These are phyloP conservation scores for Seriola aureovittata DNA, from an alignment of 2,113 vertebrate species.

Conservation along the genomic window DNA sequence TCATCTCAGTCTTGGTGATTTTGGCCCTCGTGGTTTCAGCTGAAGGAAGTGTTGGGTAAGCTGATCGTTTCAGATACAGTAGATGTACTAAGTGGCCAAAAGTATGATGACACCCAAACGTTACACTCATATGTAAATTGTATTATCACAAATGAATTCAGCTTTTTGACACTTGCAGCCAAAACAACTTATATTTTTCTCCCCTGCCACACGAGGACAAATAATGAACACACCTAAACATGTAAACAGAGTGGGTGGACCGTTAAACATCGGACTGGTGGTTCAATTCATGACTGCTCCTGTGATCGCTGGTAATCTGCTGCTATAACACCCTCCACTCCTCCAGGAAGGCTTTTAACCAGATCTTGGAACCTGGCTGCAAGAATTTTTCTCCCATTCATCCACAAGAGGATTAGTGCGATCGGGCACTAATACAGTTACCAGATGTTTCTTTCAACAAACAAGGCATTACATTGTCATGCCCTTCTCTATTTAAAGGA, in stretches of 20 bases:
- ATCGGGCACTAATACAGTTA: neutral
- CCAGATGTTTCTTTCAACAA: neutral
- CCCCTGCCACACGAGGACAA: no score
- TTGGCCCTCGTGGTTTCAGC: slow-evolving; percentile 61
- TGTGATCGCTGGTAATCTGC: neutral
- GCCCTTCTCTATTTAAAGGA: neutral
- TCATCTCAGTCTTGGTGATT: slow-evolving; percentile 37
- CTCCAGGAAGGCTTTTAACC: neutral
- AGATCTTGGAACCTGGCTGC: neutral
- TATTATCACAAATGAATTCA: neutral
- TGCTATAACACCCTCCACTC: neutral
- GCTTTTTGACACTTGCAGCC: no score
- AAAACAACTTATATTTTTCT: no score
- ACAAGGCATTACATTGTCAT: neutral
- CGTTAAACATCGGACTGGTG: neutral
- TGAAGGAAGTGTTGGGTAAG: slow-evolving; percentile 80
- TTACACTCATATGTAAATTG: neutral
- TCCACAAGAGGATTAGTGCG: neutral
- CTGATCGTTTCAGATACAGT: neutral
- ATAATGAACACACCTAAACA: neutral
- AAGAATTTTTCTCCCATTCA: neutral
- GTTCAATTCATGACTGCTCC: neutral
- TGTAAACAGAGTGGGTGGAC: neutral
- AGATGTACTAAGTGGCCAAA: neutral
- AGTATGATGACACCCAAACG: neutral